Evolutionary conservation across 2,113 vertebrate species (phyloP).

Genomic region (Octodon degus): DNA sequence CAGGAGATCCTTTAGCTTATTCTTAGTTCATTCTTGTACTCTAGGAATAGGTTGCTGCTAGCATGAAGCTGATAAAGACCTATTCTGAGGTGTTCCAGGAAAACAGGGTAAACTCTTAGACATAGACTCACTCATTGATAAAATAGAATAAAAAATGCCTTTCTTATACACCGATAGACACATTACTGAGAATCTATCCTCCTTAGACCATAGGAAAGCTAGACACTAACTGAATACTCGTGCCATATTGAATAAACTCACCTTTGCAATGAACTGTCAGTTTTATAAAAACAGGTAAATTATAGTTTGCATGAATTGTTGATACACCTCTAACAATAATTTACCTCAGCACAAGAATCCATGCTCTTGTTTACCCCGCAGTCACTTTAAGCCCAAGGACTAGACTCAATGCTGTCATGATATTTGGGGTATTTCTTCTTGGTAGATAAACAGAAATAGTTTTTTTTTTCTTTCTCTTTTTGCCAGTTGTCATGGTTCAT

Average conservation of each 20-base stretch:
- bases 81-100: not conserved
- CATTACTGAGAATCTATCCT: not conserved
- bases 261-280: conserved; percentile 9
- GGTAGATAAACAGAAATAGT: not conserved
- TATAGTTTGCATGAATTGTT: not conserved
- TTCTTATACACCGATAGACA: not conserved
- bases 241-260: not conserved
- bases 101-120: not conserved
- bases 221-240: not conserved
- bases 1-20: not conserved
- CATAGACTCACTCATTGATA: not conserved
- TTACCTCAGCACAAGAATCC: not conserved
- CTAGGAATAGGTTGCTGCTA: not conserved
- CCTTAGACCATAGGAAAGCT: not conserved
- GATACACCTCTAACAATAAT: conserved; percentile 9
- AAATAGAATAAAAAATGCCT: not conserved
- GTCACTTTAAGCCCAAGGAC: not conserved
- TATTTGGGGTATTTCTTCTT: conserved; percentile 15
- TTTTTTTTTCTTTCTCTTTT: conserved; percentile 12
- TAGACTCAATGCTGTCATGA: not conserved
- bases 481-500: not conserved
- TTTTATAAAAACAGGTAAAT: conserved; percentile 6
- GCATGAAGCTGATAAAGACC: not conserved
- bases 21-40: not conserved
- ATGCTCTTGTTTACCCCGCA: not conserved